Evolutionary conservation across 2,113 vertebrate species (phyloP).

Genomic region (Aix galericulata): DNA sequence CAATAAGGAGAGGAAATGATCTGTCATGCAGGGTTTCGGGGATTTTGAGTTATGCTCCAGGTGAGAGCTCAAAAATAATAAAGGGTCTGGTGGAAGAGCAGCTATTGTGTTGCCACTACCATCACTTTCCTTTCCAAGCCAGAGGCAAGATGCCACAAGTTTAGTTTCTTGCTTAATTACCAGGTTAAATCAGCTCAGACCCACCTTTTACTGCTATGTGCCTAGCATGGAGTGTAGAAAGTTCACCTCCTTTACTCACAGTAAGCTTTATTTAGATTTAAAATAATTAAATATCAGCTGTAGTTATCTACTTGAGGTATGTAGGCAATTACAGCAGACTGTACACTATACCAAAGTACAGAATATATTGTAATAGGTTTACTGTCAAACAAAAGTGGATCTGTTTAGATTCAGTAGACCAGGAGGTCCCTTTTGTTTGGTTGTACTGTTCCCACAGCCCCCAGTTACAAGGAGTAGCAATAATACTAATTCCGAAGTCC

Average conservation of each 20-base stretch:
- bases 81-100: neutral
- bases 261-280: neutral
- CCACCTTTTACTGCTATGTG: neutral
- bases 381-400: neutral
- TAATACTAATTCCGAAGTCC: neutral
- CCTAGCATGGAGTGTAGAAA: neutral
- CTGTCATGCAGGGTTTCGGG: neutral
- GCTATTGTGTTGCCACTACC: neutral
- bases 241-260: neutral
- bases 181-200: neutral
- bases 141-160: slow-evolving; percentile 19
- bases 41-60: neutral
- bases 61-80: neutral
- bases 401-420: neutral
- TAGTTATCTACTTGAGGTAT: neutral
- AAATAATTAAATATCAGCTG: neutral
- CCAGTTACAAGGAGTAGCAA: neutral
- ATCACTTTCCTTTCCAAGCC: neutral
- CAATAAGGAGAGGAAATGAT: neutral
- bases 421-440: neutral
- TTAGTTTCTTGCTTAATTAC: neutral
- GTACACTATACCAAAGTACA: neutral
- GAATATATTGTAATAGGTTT: neutral
- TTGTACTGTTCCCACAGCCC: neutral
- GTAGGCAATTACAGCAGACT: neutral